These are phyloP conservation scores for Ascaphus truei DNA, from an alignment of 2,113 vertebrate genomes.

Conservation along the genomic window DNA sequence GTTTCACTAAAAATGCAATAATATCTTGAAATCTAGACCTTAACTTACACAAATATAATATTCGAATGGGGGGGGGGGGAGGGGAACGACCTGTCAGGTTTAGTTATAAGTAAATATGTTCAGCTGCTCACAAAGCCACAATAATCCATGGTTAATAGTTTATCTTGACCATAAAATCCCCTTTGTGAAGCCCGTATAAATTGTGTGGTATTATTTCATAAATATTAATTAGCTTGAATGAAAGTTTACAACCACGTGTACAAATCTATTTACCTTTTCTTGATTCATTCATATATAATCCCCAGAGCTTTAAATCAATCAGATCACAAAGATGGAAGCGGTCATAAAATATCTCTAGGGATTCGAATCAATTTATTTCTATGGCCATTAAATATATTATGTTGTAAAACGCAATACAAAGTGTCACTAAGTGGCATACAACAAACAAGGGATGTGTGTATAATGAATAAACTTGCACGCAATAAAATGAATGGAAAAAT, in stretches of 20 bases:
- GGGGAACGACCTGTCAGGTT: background rate
- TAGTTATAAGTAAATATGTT: conserved; percentile 8
- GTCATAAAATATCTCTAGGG: conserved; percentile 33
- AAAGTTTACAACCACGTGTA: conserved; percentile 34
- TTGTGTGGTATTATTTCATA: conserved; percentile 9
- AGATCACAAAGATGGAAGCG: conserved; percentile 23
- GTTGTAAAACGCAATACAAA: background rate
- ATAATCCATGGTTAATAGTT: conserved; percentile 21
- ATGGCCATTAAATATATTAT: background rate
- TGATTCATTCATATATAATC: conserved; percentile 6
- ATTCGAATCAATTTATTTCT: conserved; percentile 28
- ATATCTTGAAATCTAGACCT: too few relatives aligned
- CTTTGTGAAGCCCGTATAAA: background rate
- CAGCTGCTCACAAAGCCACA: background rate
- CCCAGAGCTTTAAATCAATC: conserved; percentile 34
- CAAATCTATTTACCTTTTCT: conserved; percentile 13
- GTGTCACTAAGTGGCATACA: background rate
- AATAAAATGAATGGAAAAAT: background rate
- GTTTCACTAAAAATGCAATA: too few relatives aligned
- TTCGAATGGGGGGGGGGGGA: too few relatives aligned
- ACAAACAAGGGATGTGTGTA: background rate
- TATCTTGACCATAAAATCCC: conserved; percentile 25
- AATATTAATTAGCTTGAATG: conserved; percentile 28
- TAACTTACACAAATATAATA: too few relatives aligned
- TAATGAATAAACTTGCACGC: too few relatives aligned